These are phyloP conservation scores for Gobiocypris rarus DNA, from an alignment of 2,113 vertebrate species.

Conservation along the genomic window DNA sequence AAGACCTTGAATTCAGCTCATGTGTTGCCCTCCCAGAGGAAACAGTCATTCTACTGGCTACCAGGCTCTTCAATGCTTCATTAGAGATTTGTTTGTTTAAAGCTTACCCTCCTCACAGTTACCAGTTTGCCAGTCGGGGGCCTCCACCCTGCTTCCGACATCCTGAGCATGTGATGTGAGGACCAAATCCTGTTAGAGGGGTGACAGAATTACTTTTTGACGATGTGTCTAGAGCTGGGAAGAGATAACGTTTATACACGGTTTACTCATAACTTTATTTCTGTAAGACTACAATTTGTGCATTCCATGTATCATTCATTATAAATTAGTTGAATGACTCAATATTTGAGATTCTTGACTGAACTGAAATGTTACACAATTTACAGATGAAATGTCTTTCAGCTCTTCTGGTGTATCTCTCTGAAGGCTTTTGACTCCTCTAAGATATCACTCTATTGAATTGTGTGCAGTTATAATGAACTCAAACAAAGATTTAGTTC, in stretches of 20 bases:
- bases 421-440: background rate
- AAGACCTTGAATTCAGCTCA: conserved; percentile 7
- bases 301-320: background rate
- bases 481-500: conserved; percentile 3
- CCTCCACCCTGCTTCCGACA: conserved; percentile 25
- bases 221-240: conserved; percentile 54
- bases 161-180: conserved; percentile 27
- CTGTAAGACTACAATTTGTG: background rate
- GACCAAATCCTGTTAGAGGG: conserved; percentile 22
- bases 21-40: conserved; percentile 19
- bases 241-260: background rate
- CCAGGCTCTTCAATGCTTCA: conserved; percentile 34
- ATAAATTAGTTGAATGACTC: background rate
- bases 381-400: background rate
- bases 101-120: conserved; percentile 9
- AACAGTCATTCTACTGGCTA: conserved; percentile 2
- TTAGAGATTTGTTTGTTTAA: conserved; percentile 35
- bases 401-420: background rate
- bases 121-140: conserved; percentile 1
- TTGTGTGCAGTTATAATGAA: background rate
- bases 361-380: conserved; percentile 18
- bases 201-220: conserved; percentile 66
- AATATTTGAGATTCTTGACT: conserved; percentile 41
- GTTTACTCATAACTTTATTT: conserved; percentile 11
- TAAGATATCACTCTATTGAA: background rate